These are phyloP conservation scores for Micromys minutus DNA, from an alignment of 2,113 vertebrate genomes.

Conservation along the genomic window DNA sequence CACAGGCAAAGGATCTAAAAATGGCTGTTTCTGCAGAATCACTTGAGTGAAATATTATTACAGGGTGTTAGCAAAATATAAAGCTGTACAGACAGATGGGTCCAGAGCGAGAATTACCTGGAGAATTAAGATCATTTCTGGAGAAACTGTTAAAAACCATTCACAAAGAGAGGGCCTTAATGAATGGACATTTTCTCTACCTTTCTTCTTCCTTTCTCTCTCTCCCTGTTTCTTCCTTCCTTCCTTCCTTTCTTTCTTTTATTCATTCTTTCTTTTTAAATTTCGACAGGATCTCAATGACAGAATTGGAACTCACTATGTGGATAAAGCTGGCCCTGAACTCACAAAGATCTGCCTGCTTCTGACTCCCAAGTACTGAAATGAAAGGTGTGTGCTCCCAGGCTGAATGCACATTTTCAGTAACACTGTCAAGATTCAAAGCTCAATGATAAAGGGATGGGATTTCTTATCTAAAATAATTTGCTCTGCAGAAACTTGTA, in stretches of 20 bases:
- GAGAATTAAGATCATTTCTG: not conserved
- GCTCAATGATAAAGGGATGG: not conserved
- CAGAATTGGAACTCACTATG: not conserved
- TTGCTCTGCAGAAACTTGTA: not conserved
- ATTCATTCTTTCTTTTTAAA: not conserved
- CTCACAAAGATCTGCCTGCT: not conserved
- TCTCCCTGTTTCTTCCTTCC: too few species aligned
- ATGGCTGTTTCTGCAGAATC: not conserved
- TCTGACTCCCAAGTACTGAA: not conserved
- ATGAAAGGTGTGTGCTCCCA: not conserved
- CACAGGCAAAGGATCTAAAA: not conserved
- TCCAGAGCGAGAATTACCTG: not conserved
- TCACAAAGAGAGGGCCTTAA: not conserved
- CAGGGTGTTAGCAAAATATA: not conserved
- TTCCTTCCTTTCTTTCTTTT: too few species aligned
- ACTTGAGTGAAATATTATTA: not conserved
- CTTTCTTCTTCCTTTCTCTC: too few species aligned
- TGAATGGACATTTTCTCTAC: not conserved
- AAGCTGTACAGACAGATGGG: not conserved
- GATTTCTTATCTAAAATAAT: not conserved
- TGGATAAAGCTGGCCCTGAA: not conserved
- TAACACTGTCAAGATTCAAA: not conserved
- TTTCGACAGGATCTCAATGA: not conserved
- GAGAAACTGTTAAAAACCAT: not conserved
- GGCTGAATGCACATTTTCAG: not conserved